These are phyloP conservation scores for Stenoptilia bipunctidactyla DNA, from an alignment of 2,888 invertebrate species.

Conservation along the genomic window DNA sequence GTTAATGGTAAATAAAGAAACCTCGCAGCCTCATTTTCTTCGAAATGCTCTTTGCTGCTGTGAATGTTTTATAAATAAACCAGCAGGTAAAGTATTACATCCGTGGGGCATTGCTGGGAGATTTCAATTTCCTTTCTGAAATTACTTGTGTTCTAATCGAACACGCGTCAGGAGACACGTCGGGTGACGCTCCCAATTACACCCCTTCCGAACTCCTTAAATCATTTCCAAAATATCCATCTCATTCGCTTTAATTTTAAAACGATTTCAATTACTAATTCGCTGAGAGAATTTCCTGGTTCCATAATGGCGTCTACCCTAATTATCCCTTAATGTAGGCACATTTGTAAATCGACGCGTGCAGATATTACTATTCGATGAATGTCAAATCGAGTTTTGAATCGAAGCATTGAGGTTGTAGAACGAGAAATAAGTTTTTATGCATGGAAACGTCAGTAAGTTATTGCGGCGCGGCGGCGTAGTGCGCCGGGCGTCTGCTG, in stretches of 20 bases:
- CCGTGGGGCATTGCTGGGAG: constrained; percentile 66
- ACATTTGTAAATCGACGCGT: too few relatives aligned
- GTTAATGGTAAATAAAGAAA: too few relatives aligned
- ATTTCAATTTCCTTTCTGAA: constrained; percentile 71
- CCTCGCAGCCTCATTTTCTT: too few relatives aligned
- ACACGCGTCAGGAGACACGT: constrained; percentile 55
- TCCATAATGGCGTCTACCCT: too few relatives aligned
- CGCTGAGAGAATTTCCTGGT: too few relatives aligned
- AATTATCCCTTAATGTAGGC: too few relatives aligned
- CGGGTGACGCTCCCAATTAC: constrained; percentile 54
- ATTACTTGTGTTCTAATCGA: constrained; percentile 69
- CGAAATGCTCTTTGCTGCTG: too few relatives aligned
- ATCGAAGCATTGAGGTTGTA: too few relatives aligned
- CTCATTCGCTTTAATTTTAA: not conserved
- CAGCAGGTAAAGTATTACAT: constrained; percentile 33
- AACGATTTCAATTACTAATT: not conserved
- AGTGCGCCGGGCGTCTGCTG: constrained; percentile 50
- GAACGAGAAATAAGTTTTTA: constrained; percentile 38
- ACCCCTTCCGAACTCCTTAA: constrained; percentile 17
- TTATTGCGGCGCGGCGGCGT: constrained; percentile 36
- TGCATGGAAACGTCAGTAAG: constrained; percentile 51
- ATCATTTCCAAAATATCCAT: not conserved
- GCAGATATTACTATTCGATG: too few relatives aligned
- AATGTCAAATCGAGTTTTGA: too few relatives aligned
- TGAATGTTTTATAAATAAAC: too few relatives aligned